Evolutionary conservation across 2,888 invertebrate genomes (phyloP).

Genomic region (Diarsia rubi): DNA sequence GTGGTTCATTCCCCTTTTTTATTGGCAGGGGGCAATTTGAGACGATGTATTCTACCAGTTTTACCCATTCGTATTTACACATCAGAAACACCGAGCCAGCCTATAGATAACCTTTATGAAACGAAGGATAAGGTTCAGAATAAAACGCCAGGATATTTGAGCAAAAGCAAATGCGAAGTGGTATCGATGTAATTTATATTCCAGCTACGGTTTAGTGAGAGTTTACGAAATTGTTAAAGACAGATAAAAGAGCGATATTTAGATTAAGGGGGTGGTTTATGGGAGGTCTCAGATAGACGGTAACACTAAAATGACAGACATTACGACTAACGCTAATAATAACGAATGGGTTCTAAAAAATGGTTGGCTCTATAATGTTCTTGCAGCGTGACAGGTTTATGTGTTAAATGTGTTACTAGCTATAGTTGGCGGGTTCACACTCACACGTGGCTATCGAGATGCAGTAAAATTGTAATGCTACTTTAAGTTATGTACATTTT

Average conservation of each 20-base stretch:
- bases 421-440: conserved; percentile 29
- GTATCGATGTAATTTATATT: conserved; percentile 87
- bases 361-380: conserved; percentile 62
- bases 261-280: conserved; percentile 87
- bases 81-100: conserved; percentile 43
- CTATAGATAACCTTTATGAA: conserved; percentile 57
- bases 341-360: conserved; percentile 80
- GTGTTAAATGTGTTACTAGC: conserved; percentile 52
- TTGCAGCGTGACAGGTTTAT: conserved; percentile 58
- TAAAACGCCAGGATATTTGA: conserved; percentile 48
- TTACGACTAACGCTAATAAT: conserved; percentile 83
- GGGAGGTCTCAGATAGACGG: conserved; percentile 81
- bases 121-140: conserved; percentile 62
- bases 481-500: conserved; percentile 8
- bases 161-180: conserved; percentile 66
- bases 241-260: conserved; percentile 90
- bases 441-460: conserved; percentile 26
- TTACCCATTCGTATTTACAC: conserved; percentile 69
- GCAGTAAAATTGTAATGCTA: conserved; percentile 21
- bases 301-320: conserved; percentile 83
- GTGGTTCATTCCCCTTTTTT: conserved; percentile 88
- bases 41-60: conserved; percentile 87
- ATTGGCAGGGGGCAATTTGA: conserved; percentile 90
- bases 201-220: conserved; percentile 88
- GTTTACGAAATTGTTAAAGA: conserved; percentile 90